Evolutionary conservation across 92 coral and sea anemone genomes (phyloP).

Genomic region (Blastomussa wellsi): DNA sequence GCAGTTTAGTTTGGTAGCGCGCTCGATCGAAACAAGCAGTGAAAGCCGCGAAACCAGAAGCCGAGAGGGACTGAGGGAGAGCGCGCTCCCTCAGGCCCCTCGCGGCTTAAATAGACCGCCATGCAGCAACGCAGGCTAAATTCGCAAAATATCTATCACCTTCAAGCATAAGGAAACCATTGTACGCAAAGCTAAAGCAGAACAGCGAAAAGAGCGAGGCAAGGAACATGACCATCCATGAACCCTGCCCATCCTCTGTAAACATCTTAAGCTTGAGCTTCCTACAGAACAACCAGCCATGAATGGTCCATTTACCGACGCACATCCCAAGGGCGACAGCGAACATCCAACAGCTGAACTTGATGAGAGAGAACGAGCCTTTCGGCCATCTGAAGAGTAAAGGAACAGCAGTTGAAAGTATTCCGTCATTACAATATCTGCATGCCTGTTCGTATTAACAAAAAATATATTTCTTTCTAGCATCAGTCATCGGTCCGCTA

Average conservation of each 20-base stretch:
- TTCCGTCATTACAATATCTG: too few species aligned
- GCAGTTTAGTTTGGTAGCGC: too few species aligned
- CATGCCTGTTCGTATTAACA: too few species aligned
- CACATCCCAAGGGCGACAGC: slow-evolving; percentile 67
- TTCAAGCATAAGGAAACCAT: slow-evolving; percentile 77
- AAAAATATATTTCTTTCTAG: too few species aligned
- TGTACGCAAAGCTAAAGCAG: slow-evolving; percentile 76
- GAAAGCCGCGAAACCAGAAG: too few species aligned
- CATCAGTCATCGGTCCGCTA: too few species aligned
- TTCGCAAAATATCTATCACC: slow-evolving; percentile 20
- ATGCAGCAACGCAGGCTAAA: too few species aligned
- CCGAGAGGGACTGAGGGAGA: too few species aligned
- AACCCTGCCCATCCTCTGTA: slow-evolving; percentile 89
- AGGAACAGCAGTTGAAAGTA: neutral
- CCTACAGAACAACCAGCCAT: slow-evolving; percentile 77
- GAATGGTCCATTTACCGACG: slow-evolving; percentile 76
- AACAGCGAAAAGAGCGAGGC: slow-evolving; percentile 74
- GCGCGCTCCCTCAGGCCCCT: too few species aligned
- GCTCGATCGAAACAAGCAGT: too few species aligned
- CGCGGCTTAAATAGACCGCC: too few species aligned
- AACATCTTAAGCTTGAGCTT: slow-evolving; percentile 75
- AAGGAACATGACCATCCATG: slow-evolving; percentile 90
- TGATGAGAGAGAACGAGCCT: slow-evolving; percentile 70
- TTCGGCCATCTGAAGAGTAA: slow-evolving; percentile 69
- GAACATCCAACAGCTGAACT: slow-evolving; percentile 77